Base-by-base conservation (phyloP, 2,797 vertebrate species). In the Fringilla coelebs region DNA sequence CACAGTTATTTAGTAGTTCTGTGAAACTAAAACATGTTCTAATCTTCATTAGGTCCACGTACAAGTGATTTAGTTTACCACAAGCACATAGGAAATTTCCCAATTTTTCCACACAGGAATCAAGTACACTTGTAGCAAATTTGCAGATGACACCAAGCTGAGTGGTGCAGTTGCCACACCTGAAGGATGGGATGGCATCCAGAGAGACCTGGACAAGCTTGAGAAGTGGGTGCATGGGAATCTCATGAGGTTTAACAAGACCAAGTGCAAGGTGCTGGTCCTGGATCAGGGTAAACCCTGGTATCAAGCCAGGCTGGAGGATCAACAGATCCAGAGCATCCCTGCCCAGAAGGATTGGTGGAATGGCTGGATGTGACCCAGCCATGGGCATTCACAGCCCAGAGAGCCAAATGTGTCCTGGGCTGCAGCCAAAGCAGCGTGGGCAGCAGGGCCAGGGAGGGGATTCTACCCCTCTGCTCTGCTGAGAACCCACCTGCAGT, bases 221-320 rank as follows among this genome's bases (percentile, higher is more conserved):
- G 8, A 46, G 46, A 52, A 84, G 18, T 41, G 21, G 9, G 3
- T 18, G 1, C 29, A 22, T 24, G 15, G 31, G 5, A 72, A 41
- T 46, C 26, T 77, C 18, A 6, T 13, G 52, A 8, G 6, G 13
- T 65, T 84, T 34, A 58, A 34, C 13, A 72, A 41, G n/a, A 58
- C 13, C 18, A 11, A 46, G 26, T 41, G 13, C 25, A 84, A 52
- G 58, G 10, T 65, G 29, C 25, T 63, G 17, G 17, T 11, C 21
- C 21, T 19, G 15, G 25, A 3, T 16, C 0, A 0, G 32, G 65
- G 10, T 17, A 45, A 45, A 1, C 6, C 4, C 32, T 10, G 4
- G 9, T 22, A 76, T 3, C n/a, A 75, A 2, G 3, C 0, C 6
- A 52, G 20, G 1, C 8, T 77, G 26, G 26, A 5, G 21, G 10